Percentiles rank a stretch among this genome's conserved stretches.
phyloP scores from a whole-genome alignment of 1,140 invertebrate genomes.

The Chrysopa pallens region DNA sequence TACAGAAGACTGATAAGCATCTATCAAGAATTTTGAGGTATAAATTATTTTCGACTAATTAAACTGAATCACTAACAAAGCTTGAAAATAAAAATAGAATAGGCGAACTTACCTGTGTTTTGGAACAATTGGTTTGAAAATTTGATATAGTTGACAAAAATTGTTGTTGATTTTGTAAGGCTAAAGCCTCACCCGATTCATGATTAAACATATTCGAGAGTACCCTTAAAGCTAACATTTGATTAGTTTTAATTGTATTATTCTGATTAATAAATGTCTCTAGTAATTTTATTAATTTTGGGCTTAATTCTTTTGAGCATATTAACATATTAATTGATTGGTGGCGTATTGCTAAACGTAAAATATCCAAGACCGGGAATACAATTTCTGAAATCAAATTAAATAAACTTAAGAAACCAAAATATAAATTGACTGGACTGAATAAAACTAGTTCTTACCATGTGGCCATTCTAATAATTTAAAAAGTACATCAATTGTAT shows the following conservation, averaged over 20 bases:
- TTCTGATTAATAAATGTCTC: conserved; percentile 20
- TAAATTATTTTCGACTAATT: no score
- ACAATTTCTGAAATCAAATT: conserved; percentile 40
- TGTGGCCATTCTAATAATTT: conserved; percentile 58
- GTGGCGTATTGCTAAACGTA: conserved; percentile 55
- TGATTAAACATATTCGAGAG: conserved; percentile 60
- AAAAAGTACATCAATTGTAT: conserved; percentile 38
- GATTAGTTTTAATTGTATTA: conserved; percentile 36
- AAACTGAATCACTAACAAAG: no score
- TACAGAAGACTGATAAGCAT: no score
- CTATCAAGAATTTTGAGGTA: no score
- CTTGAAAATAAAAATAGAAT: no score
- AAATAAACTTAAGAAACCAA: background rate
- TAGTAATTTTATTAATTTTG: conserved; percentile 22
- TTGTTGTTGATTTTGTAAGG: conserved; percentile 33
- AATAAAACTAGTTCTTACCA: conserved; percentile 23
- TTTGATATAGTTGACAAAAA: conserved; percentile 33
- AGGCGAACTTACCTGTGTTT: conserved; percentile 37
- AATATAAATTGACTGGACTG: background rate
- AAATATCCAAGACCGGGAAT: conserved; percentile 74
- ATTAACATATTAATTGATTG: conserved; percentile 37
- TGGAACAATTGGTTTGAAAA: conserved; percentile 38
- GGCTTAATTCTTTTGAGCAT: conserved; percentile 26
- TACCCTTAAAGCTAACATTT: conserved; percentile 56
- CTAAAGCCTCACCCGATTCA: conserved; percentile 36